phyloP scores from a whole-genome alignment of 1,140 invertebrate species.

The Catajapyx aquilonaris region DNA sequence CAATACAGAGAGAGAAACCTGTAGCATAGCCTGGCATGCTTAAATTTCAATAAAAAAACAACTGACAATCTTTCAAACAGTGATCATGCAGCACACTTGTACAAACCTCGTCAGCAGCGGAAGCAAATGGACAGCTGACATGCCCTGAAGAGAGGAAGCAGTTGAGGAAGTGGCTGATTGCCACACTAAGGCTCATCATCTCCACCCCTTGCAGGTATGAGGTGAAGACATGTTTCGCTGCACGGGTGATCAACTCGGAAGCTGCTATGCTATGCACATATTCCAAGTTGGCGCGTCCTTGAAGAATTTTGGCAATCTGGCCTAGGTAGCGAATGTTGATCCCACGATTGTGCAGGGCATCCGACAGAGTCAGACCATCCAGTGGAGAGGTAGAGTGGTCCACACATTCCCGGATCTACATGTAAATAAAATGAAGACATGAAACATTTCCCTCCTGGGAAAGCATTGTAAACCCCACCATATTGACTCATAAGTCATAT shows the following conservation, averaged over 20 bases:
- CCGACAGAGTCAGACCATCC: constrained; percentile 84
- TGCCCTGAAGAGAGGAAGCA: constrained; percentile 64
- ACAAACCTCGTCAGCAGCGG: constrained; percentile 37
- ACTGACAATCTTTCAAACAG: too few relatives aligned
- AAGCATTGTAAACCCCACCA: background rate
- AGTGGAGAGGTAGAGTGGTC: constrained; percentile 82
- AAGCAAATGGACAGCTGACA: constrained; percentile 26
- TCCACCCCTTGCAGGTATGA: constrained; percentile 78
- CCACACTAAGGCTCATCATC: constrained; percentile 65
- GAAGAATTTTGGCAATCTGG: constrained; percentile 55
- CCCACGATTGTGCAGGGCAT: constrained; percentile 78
- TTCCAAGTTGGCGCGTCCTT: constrained; percentile 53
- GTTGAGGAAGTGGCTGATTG: constrained; percentile 87
- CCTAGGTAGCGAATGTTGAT: constrained; percentile 95
- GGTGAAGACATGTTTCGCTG: constrained; percentile 85
- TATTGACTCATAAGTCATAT: too few relatives aligned
- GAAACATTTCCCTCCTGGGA: background rate
- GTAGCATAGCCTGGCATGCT: too few relatives aligned
- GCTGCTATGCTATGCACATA: constrained; percentile 77
- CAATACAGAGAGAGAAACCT: too few relatives aligned
- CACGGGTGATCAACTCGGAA: constrained; percentile 62
- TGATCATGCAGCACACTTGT: too few relatives aligned
- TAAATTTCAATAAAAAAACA: too few relatives aligned
- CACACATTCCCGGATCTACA: constrained; percentile 68
- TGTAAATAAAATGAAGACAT: constrained; percentile 11